A percentile compares a stretch with the other conserved stretches of the same genome.
Evolutionary conservation across 2,113 vertebrate species (phyloP).

Genomic region (Dascyllus trimaculatus): DNA sequence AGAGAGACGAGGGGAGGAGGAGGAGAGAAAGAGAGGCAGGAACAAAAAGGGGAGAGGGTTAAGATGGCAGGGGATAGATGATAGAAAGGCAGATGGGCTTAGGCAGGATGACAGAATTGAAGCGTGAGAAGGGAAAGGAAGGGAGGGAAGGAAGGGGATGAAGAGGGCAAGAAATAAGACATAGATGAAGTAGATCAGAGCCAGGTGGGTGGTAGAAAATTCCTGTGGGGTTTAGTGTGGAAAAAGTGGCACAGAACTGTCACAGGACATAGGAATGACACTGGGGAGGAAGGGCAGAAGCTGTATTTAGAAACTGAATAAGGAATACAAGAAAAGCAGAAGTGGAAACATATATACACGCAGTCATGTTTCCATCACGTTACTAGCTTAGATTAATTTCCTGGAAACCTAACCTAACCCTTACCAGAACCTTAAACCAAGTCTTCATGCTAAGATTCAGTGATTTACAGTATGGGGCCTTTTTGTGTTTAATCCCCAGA

Average conservation of each 20-base stretch:
- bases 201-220: conserved; percentile 59
- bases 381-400: too few species aligned
- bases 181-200: conserved; percentile 32
- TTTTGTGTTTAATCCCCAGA: too few species aligned
- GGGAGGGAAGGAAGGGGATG: conserved; percentile 9
- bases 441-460: too few species aligned
- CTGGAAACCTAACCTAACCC: too few species aligned
- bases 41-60: conserved; percentile 27
- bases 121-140: conserved; percentile 7
- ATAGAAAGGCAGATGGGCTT: conserved; percentile 49
- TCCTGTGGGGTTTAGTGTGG: conserved; percentile 50
- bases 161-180: conserved; percentile 36
- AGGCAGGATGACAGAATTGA: conserved; percentile 52
- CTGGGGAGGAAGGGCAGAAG: background rate
- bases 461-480: too few species aligned
- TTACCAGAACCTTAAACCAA: too few species aligned
- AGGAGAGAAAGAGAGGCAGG: background rate
- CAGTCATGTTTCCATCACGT: too few species aligned
- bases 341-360: background rate
- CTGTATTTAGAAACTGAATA: conserved; percentile 1
- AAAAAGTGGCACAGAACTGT: conserved; percentile 35
- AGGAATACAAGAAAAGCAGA: conserved; percentile 7
- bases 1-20: background rate
- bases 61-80: conserved; percentile 40
- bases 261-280: conserved; percentile 19